Evolutionary conservation across 2,888 invertebrate species (phyloP).

Genomic region (Dione vanillae): DNA sequence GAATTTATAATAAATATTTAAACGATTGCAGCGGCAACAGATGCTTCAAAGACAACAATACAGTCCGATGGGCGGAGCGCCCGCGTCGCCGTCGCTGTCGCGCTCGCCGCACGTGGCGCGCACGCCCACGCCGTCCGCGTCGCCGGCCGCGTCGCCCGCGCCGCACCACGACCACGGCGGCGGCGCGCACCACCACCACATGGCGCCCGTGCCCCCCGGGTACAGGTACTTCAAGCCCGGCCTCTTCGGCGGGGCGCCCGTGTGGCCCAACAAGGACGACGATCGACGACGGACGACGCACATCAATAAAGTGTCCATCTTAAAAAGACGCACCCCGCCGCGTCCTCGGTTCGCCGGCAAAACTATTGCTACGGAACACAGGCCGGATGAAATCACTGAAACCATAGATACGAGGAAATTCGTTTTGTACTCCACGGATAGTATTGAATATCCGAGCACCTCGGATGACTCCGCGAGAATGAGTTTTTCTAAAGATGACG

Average conservation of each 20-base stretch:
- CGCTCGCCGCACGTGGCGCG: conserved; percentile 84
- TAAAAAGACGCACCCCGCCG: conserved; percentile 85
- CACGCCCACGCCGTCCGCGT: conserved; percentile 72
- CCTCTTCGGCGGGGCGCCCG: conserved; percentile 87
- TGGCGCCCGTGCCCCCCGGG: conserved; percentile 82
- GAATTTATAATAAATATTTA: not conserved
- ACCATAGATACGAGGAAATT: conserved; percentile 86
- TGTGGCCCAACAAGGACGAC: conserved; percentile 83
- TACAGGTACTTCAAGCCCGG: conserved; percentile 86
- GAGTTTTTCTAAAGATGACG: conserved; percentile 62
- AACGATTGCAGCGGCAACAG: conserved; percentile 69
- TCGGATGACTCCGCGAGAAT: conserved; percentile 81
- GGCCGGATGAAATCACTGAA: conserved; percentile 50
- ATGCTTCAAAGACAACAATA: conserved; percentile 80
- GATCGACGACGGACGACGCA: conserved; percentile 67
- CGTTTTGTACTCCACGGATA: conserved; percentile 86
- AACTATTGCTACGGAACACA: conserved; percentile 56
- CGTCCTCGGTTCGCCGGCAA: conserved; percentile 73
- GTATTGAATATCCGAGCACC: conserved; percentile 83
- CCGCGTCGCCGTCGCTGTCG: conserved; percentile 83
- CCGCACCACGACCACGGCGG: conserved; percentile 61
- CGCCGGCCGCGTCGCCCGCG: conserved; percentile 75
- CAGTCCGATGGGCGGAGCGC: conserved; percentile 81
- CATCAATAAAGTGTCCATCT: conserved; percentile 83
- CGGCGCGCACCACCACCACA: conserved; percentile 75